Conservation (phyloP, 2,888 invertebrate species). For the Pammene aurita region DNA sequence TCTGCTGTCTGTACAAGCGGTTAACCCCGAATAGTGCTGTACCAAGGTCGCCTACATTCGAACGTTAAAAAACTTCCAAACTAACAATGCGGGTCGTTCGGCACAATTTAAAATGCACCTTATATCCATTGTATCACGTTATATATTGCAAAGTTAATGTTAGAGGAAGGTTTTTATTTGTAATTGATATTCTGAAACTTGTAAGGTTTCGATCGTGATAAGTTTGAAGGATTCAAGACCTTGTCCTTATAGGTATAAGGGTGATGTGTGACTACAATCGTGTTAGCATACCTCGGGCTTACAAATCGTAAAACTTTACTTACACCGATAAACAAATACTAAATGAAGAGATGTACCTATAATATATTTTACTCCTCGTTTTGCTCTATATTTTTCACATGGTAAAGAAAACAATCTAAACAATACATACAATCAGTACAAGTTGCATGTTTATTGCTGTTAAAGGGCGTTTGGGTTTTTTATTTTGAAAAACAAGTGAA, state of each 20-base stretch:
- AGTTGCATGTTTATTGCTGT: too few relatives aligned
- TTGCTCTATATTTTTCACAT: too few relatives aligned
- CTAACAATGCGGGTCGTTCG: constrained; percentile 17
- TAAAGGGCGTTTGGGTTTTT: too few relatives aligned
- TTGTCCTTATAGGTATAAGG: constrained; percentile 10
- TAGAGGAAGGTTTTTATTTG: constrained; percentile 28
- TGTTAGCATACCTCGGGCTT: neutral
- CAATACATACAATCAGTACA: too few relatives aligned
- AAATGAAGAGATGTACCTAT: too few relatives aligned
- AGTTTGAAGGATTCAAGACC: constrained; percentile 25
- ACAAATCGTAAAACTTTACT: neutral
- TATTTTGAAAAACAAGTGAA: too few relatives aligned
- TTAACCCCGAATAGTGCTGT: constrained; percentile 33
- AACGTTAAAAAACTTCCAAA: constrained; percentile 38
- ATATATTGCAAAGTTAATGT: neutral
- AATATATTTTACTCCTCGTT: too few relatives aligned
- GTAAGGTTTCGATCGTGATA: constrained; percentile 29
- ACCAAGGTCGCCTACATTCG: constrained; percentile 41
- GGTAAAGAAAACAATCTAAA: too few relatives aligned
- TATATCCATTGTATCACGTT: neutral
- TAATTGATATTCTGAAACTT: constrained; percentile 22
- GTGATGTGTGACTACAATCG: neutral
- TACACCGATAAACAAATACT: neutral
- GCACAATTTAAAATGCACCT: constrained; percentile 5
- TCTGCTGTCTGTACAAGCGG: constrained; percentile 28